Base-by-base conservation (phyloP, 2,797 vertebrate genomes). In the Rachycentron canadum region DNA sequence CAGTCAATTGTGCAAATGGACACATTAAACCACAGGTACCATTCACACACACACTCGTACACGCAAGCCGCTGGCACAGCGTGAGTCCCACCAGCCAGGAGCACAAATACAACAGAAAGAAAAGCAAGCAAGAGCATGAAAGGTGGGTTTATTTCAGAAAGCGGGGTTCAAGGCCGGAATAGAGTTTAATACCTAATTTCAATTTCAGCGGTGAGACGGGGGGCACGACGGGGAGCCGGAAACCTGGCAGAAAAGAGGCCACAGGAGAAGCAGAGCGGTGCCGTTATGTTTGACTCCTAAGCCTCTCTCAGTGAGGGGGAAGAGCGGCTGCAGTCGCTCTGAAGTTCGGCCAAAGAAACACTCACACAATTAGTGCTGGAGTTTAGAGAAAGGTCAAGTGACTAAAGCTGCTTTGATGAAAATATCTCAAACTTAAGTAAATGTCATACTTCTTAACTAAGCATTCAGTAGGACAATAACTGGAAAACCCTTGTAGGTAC, bases 121-220 rank as follows among this genome's bases (percentile, higher is more conserved):
- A 55, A 65, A 58, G 76, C 28, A 36, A 59, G n/a, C 0, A 2
- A 40, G 75, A 49, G 52, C 84, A 70, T 76, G 59, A 83, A 80
- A 87, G 79, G 76, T 65, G 64, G 68, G 68, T 80, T 88, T 76
- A 84, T 86, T 83, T 83, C 78, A 67, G 73, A 87, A 83, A 88
- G 84, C 36, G 1, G 19, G 45, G 65, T 73, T 73, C 36, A 11
- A 58, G 69, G 67, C 61, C 26, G 0, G 57, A 79, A 74, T n/a
- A 36, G 57, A 82, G 63, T 82, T 86, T 79, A 86, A 89, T 85
- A 34, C 69, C 83, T 88, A 0, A 89, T 92, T 91, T 91, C 74
- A 90, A 86, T 89, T 89, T 86, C 82, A 82, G 59, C 19, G 0
- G 53, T 2, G 58, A 86, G 73, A 67, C 41, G 3, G 63, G 25